A percentile compares a stretch with the other conserved stretches of the same genome.
Conservation (phyloP, 2,888 invertebrate species). For the Nineta flava region DNA sequence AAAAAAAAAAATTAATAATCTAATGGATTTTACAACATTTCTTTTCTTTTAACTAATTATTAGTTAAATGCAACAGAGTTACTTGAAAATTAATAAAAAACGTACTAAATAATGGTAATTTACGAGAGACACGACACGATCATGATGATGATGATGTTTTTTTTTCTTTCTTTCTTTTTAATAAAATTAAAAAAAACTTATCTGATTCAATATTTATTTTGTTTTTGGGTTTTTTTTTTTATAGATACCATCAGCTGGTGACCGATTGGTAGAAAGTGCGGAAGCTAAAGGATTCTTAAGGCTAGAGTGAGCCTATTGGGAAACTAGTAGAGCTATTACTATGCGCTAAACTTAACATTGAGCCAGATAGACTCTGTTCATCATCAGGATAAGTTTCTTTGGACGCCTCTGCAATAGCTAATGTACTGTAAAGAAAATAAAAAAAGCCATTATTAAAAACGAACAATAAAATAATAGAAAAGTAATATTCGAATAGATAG, state of each 20-base stretch:
- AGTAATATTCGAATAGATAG: too few species aligned
- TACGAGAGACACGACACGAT: too few species aligned
- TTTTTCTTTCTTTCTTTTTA: too few species aligned
- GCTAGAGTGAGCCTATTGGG: conserved; percentile 62
- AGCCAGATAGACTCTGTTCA: conserved; percentile 83
- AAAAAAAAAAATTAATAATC: too few species aligned
- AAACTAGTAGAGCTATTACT: conserved; percentile 89
- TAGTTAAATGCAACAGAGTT: not conserved
- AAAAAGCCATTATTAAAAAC: not conserved
- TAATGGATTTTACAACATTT: not conserved
- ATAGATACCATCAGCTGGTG: not conserved
- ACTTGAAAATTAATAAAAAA: too few species aligned
- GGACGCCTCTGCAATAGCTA: conserved; percentile 84
- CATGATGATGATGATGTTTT: too few species aligned
- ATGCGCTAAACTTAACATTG: conserved; percentile 87
- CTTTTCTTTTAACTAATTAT: not conserved
- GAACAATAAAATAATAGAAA: not conserved
- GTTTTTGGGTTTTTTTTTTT: not conserved
- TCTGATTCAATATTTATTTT: too few species aligned
- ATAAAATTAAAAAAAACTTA: too few species aligned
- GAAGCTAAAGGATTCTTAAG: not conserved
- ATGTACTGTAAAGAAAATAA: conserved; percentile 44
- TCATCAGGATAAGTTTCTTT: conserved; percentile 80
- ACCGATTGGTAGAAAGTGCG: not conserved
- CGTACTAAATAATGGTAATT: too few species aligned